Evolutionary conservation across 2,888 invertebrate genomes (phyloP).

Genomic region (Xylota segnis): DNA sequence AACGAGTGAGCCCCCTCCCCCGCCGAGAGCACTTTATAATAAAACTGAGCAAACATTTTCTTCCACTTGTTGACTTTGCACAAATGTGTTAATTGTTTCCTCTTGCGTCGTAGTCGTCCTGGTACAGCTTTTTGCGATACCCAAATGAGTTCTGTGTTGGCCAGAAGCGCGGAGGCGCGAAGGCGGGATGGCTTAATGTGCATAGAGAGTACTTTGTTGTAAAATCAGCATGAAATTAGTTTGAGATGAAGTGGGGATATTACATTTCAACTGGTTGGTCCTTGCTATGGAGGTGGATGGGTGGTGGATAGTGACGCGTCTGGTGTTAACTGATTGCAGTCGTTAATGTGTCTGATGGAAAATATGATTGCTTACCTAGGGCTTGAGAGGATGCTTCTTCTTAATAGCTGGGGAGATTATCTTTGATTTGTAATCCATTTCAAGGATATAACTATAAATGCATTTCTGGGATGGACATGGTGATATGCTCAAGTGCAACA

Average conservation of each 20-base stretch:
- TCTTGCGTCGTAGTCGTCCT: conserved; percentile 49
- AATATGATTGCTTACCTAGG: not conserved
- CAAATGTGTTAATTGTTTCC: conserved; percentile 76
- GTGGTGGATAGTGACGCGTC: not conserved
- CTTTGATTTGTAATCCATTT: not conserved
- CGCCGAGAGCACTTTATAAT: conserved; percentile 60
- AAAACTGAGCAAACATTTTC: conserved; percentile 74
- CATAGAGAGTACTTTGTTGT: conserved; percentile 51
- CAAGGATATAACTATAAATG: not conserved
- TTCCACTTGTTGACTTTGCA: conserved; percentile 73
- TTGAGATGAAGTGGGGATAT: conserved; percentile 23
- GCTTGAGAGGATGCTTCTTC: not conserved
- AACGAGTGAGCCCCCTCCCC: not conserved
- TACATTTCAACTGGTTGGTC: conserved; percentile 33
- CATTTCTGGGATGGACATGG: not conserved
- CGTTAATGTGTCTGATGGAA: conserved; percentile 1
- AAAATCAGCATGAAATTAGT: conserved; percentile 59
- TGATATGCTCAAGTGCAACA: too few relatives aligned
- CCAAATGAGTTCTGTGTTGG: conserved; percentile 49
- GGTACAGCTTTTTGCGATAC: conserved; percentile 22
- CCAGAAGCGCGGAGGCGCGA: conserved; percentile 32
- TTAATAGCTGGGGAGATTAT: not conserved
- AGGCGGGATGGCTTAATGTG: conserved; percentile 55
- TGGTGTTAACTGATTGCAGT: conserved; percentile 33
- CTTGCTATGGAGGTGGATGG: not conserved